Percentiles rank a stretch among this genome's conserved stretches.
Evolutionary conservation across 2,888 invertebrate species (phyloP).

Genomic region (Acleris emargana): DNA sequence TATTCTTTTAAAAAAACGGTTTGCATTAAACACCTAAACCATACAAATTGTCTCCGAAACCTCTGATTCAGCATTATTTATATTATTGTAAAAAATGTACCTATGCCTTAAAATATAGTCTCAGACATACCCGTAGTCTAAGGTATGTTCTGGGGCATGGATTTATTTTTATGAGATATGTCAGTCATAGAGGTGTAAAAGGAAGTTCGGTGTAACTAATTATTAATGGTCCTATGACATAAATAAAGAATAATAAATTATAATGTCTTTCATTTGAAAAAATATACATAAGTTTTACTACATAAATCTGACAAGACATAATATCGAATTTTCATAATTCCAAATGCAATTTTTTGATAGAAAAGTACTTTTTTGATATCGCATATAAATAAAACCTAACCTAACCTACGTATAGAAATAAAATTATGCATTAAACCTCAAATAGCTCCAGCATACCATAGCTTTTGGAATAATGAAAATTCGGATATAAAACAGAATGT

Average conservation of each 20-base stretch:
- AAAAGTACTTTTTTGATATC: too few species aligned
- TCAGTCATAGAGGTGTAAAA: constrained; percentile 65
- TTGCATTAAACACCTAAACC: background rate
- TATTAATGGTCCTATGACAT: constrained; percentile 59
- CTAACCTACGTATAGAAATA: too few species aligned
- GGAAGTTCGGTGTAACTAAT: constrained; percentile 60
- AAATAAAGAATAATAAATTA: constrained; percentile 64
- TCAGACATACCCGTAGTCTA: constrained; percentile 48
- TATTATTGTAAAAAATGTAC: too few species aligned
- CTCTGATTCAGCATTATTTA: background rate
- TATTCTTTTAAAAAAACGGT: too few species aligned
- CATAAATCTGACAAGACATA: too few species aligned
- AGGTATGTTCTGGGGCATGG: constrained; percentile 40
- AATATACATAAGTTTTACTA: background rate
- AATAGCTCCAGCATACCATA: too few species aligned
- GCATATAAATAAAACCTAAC: too few species aligned
- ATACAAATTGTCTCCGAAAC: background rate
- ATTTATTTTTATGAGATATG: constrained; percentile 56
- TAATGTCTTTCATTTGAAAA: constrained; percentile 41
- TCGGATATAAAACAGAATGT: too few species aligned
- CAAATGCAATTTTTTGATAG: too few species aligned
- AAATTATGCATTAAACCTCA: too few species aligned
- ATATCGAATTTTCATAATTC: too few species aligned
- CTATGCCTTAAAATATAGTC: constrained; percentile 40
- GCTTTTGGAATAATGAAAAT: too few species aligned